Percentiles rank a stretch among this genome's conserved stretches.
Evolutionary conservation across 2,888 invertebrate genomes (phyloP).

Genomic region (Morpho deidamia): DNA sequence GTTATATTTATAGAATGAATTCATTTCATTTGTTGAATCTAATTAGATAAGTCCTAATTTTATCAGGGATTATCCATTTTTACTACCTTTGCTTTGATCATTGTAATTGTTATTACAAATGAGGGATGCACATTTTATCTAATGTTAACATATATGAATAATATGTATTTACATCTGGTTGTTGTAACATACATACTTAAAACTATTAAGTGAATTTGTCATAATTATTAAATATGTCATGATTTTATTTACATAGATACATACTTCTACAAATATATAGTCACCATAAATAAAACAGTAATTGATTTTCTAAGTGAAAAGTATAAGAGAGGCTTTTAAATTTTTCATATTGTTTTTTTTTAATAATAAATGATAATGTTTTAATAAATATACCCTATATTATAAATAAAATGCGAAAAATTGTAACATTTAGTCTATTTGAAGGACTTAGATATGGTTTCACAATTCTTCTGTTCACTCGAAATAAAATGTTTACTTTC

Average conservation of each 20-base stretch:
- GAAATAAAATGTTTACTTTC: conserved; percentile 20
- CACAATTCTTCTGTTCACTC: neutral
- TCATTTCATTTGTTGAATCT: conserved; percentile 14
- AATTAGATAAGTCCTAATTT: conserved; percentile 11
- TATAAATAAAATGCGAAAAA: conserved; percentile 1
- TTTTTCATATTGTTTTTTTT: conserved; percentile 18
- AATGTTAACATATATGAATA: no score
- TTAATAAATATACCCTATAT: no score
- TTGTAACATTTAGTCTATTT: conserved; percentile 4
- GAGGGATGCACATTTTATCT: no score
- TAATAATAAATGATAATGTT: neutral
- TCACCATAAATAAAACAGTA: neutral
- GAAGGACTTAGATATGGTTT: neutral
- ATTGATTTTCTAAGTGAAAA: no score
- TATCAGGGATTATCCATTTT: conserved; percentile 10
- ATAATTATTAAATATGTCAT: neutral
- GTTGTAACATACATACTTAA: no score
- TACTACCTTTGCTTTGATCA: conserved; percentile 3
- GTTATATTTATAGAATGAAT: conserved; percentile 25
- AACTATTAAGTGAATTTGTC: no score
- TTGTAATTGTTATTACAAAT: neutral
- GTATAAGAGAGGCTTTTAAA: conserved; percentile 19
- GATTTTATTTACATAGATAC: conserved; percentile 28
- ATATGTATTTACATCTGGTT: no score
- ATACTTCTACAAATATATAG: conserved; percentile 30